Evolutionary conservation across 2,113 vertebrate genomes (phyloP), one percentile per base, ranked within the genome.

Genomic region (Meriones unguiculatus): DNA sequence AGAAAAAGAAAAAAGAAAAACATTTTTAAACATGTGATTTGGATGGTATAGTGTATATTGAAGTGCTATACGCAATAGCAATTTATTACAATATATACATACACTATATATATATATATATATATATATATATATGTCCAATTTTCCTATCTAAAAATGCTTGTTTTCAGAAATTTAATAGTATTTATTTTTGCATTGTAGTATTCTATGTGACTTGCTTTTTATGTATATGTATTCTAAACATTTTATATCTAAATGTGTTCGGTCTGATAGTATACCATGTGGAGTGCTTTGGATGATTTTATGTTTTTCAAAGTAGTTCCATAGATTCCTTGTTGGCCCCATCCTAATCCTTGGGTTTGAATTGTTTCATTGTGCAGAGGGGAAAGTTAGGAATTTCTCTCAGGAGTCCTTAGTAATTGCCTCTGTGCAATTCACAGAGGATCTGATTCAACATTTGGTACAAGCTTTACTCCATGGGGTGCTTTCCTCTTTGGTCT

Each of bases 351-450:
- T 72, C 17, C 20, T 92, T 8, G 1, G 15, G 28, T 90, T 95
- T 96, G 62, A 87, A 85, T 72, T 85, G 3, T 86, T 88, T 96
- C 32, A 52, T 84, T 95, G 54, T 78, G 70, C 4, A 92, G 35
- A 92, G 59, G 32, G 65, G 3, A 93, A 75, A 72, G 62, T 59
- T 85, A 95, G 64, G 77, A 93, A 97, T 92, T 96, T 96, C 77
- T 95, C 72, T 93, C 92, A 64, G 46, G 24, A 38, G 15, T 90
- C 62, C 30, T 95, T 76, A 78, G 82, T 41, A 87, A 84, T 94
- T 95, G 85, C 92, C 30, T 89, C 46, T 64, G 0, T 62, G 78
- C 10, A 84, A 9, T 69, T 95, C 35, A 24, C 20, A 32, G 62
- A 67, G 72, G 62, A 77, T 86, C 92, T 89, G 76, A 77, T 70